Conservation (phyloP, 2,888 invertebrate species). For the Liodrosophila aerea region DNA sequence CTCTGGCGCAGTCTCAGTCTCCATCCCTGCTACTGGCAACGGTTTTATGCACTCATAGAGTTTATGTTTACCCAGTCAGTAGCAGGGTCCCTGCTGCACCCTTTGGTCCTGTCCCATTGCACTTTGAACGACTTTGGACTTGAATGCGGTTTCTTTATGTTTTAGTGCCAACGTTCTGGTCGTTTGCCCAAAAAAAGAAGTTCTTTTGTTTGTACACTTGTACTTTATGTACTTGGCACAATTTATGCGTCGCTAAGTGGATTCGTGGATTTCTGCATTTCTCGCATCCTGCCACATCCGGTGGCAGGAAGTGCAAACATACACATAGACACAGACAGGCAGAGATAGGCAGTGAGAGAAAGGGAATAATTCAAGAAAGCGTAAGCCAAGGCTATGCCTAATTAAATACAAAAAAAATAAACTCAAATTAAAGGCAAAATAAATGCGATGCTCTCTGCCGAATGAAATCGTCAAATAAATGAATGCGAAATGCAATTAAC, state of each 20-base stretch:
- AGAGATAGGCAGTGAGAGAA: neutral
- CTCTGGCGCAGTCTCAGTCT: neutral
- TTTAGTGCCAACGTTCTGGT: slow-evolving; percentile 50
- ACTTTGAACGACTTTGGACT: slow-evolving; percentile 43
- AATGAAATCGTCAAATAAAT: slow-evolving; percentile 59
- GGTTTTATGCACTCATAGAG: slow-evolving; percentile 63
- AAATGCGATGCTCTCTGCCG: neutral
- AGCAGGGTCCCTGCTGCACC: neutral
- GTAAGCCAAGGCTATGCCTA: slow-evolving; percentile 20
- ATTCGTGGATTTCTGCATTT: slow-evolving; percentile 59
- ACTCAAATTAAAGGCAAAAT: slow-evolving; percentile 28
- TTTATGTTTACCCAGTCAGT: slow-evolving; percentile 59
- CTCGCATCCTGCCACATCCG: slow-evolving; percentile 36
- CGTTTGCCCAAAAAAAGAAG: slow-evolving; percentile 40
- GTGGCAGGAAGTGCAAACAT: slow-evolving; percentile 56
- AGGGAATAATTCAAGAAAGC: too few relatives aligned
- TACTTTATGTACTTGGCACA: slow-evolving; percentile 63
- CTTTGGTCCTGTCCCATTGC: neutral
- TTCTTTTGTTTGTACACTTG: slow-evolving; percentile 71
- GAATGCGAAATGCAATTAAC: slow-evolving; percentile 72
- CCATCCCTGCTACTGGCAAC: slow-evolving; percentile 42
- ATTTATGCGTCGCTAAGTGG: slow-evolving; percentile 74
- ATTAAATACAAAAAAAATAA: slow-evolving; percentile 55
- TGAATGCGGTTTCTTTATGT: slow-evolving; percentile 56
- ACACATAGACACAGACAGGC: slow-evolving; percentile 4